A percentile compares a stretch with the other conserved stretches of the same genome.
Conservation (phyloP, 2,888 invertebrate genomes). For the Melanargia galathea region DNA sequence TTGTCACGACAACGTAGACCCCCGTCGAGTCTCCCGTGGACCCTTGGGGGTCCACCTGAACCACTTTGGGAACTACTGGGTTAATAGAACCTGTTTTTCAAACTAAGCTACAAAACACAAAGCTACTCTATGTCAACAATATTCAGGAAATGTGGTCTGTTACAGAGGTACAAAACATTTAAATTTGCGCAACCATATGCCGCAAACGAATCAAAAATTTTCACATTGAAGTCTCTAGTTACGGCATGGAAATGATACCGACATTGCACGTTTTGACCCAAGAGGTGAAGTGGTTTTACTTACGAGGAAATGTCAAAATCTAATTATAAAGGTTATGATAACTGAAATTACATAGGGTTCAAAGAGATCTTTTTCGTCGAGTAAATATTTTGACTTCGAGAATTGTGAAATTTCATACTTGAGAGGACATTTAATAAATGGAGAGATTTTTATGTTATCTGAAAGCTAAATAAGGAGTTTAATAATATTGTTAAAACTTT, state of each 20-base stretch:
- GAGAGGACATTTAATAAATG: conserved; percentile 30
- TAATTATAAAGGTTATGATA: conserved; percentile 35
- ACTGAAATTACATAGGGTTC: conserved; percentile 32
- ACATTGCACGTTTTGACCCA: conserved; percentile 33
- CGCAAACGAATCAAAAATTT: conserved; percentile 43
- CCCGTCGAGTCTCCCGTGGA: too few species aligned
- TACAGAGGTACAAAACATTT: conserved; percentile 44
- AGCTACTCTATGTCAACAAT: conserved; percentile 47
- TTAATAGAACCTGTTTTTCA: background rate
- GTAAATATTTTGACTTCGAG: conserved; percentile 32
- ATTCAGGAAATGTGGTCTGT: conserved; percentile 50
- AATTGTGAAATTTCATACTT: conserved; percentile 26
- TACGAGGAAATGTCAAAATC: conserved; percentile 37
- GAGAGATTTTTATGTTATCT: conserved; percentile 25
- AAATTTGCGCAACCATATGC: conserved; percentile 36
- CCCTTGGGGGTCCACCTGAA: too few species aligned
- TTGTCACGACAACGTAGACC: too few species aligned
- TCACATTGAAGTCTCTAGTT: conserved; percentile 40
- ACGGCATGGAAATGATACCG: conserved; percentile 22
- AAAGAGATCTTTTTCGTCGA: conserved; percentile 30
- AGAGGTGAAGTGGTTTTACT: conserved; percentile 33
- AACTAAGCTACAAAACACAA: background rate
- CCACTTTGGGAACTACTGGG: background rate
- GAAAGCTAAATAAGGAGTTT: conserved; percentile 19
- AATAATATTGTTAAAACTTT: conserved; percentile 6